These are phyloP conservation scores for Panorpa germanica DNA, from an alignment of 2,888 invertebrate species.

Conservation along the genomic window DNA sequence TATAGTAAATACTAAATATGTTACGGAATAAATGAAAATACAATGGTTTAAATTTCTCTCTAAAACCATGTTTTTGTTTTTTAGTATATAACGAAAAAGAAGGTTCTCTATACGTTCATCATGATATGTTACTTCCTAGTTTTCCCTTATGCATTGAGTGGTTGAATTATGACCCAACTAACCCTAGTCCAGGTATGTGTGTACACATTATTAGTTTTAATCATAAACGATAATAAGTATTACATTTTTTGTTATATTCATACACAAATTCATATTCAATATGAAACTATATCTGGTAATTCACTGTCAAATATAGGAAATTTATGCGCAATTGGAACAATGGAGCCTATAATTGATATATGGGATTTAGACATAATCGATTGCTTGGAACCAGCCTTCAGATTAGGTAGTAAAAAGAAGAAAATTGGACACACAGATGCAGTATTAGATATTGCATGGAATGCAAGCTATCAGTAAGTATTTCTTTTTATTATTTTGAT, in stretches of 20 bases:
- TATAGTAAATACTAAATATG: conserved; percentile 37
- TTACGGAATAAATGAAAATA: conserved; percentile 7
- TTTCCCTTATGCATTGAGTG: conserved; percentile 88
- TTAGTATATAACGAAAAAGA: conserved; percentile 79
- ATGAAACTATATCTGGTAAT: neutral
- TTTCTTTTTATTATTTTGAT: conserved; percentile 10
- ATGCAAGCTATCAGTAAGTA: conserved; percentile 47
- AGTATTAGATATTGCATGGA: conserved; percentile 85
- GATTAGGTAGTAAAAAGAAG: conserved; percentile 58
- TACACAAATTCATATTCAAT: too few species aligned
- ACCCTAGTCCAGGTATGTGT: conserved; percentile 36
- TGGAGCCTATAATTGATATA: conserved; percentile 85
- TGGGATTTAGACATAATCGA: conserved; percentile 95
- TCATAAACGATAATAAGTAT: conserved; percentile 8
- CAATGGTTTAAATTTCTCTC: conserved; percentile 8
- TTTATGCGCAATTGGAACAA: conserved; percentile 79
- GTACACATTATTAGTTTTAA: conserved; percentile 1
- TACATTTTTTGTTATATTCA: conserved; percentile 5
- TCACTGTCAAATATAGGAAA: conserved; percentile 34
- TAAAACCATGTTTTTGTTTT: conserved; percentile 15
- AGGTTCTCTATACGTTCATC: conserved; percentile 82
- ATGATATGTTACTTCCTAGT: conserved; percentile 76
- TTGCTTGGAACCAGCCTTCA: conserved; percentile 71
- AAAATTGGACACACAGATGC: conserved; percentile 73
- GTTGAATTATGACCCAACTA: conserved; percentile 71